A percentile compares a stretch with the other conserved stretches of the same genome.
Evolutionary conservation across 2,888 invertebrate genomes (phyloP).

Genomic region (Melieria omissa): DNA sequence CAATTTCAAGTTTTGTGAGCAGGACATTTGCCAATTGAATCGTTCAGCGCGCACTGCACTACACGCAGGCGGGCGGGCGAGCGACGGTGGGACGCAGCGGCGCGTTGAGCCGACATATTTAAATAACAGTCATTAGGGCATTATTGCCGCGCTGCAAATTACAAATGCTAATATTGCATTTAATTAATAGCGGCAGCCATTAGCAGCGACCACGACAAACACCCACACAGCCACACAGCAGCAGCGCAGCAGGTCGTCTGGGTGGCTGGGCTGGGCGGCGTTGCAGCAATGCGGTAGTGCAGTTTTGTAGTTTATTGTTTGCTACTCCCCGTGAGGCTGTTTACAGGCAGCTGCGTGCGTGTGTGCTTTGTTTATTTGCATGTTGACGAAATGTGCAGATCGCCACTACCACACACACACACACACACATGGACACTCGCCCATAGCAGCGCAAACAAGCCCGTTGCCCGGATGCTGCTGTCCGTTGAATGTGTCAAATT

Average conservation of each 20-base stretch:
- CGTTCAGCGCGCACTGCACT: background rate
- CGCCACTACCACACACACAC: background rate
- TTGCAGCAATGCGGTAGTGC: background rate
- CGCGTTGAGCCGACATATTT: background rate
- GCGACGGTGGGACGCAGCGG: background rate
- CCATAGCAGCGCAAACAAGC: slow-evolving; percentile 16
- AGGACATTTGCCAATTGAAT: slow-evolving; percentile 7
- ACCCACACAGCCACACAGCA: background rate
- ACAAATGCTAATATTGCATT: slow-evolving; percentile 42
- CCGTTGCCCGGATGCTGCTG: slow-evolving; percentile 1
- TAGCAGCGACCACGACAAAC: slow-evolving; percentile 27
- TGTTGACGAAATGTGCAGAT: slow-evolving; percentile 11
- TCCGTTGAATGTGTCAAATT: slow-evolving; percentile 34
- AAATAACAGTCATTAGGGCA: slow-evolving; percentile 38
- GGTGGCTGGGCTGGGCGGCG: no score
- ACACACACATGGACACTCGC: background rate
- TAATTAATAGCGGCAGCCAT: slow-evolving; percentile 44
- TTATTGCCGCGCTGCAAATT: slow-evolving; percentile 41
- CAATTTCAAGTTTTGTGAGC: background rate
- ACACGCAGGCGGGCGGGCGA: background rate
- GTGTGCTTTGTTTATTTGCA: slow-evolving; percentile 17
- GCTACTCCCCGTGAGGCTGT: background rate
- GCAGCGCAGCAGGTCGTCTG: no score
- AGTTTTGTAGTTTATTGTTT: slow-evolving; percentile 17
- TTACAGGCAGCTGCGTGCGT: background rate